Base-by-base conservation (phyloP, 2,797 vertebrate genomes). In the Sorex maritimensis region DNA sequence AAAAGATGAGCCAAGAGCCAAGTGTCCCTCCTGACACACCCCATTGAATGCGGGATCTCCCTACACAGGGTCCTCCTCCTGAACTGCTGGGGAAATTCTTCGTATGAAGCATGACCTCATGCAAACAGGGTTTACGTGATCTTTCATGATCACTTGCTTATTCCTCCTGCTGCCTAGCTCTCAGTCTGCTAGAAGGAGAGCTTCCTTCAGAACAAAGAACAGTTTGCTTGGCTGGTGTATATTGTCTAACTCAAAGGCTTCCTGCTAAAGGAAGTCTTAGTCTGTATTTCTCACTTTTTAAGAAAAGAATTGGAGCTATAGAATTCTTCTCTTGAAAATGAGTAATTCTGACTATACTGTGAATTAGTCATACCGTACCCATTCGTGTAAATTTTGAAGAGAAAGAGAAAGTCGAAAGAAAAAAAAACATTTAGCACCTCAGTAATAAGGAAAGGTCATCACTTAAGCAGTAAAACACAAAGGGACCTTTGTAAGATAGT, bases 301-400 rank as follows among this genome's bases (percentile, higher is more conserved):
- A 83, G 13, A 58, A 92, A 86, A 44, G 1, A 24, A 65, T 15
- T 86, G 58, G 83, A 95, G 2, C 9, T 26, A 88, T 69, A 91
- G 74, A 90, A 67, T 78, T 83, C 15, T 78, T n/a, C 23, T 91
- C 21, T 90, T 44, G 58, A 61, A 61, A 80, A 41, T 44, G 38
- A 75, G 7, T 93, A 80, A 93, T 68, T 69, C 17, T 77, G 61
- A 81, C 24, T 55, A 46, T 0, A 26, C 2, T 69, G 9, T 49
- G 12, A 68, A 83, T 71, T 28, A 44, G 13, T 86, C 65, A 15
- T 23, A 58, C 1, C 44, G 77, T 30, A 34, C 13, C n/a, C 10
- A 88, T 90, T 46, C 63, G 49, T 44, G 63, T 80, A 83, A 4
- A 73, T 81, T 93, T 81, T 92, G 80, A 89, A 92, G 94, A 15